These are phyloP conservation scores for Zenarchopterus dispar DNA, from an alignment of 2,797 vertebrate genomes.

Conservation along the genomic window DNA sequence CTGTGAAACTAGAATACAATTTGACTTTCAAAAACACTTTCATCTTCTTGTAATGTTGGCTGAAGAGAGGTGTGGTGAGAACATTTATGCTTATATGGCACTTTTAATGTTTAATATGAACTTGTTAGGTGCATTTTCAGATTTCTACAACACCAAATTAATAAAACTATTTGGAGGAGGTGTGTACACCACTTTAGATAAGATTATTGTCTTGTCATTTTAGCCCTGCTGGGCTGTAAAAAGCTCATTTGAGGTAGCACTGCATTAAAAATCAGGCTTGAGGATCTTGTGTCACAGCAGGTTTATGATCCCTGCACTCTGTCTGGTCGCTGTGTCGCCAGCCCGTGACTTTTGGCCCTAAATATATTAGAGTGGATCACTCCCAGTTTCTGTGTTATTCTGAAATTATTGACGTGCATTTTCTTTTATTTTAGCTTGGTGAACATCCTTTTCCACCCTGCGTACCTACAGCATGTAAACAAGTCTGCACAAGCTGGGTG, in stretches of 20 bases:
- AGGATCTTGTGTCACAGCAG: slow-evolving; percentile 62
- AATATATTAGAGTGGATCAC: slow-evolving; percentile 50
- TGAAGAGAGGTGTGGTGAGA: neutral
- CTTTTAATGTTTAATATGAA: slow-evolving; percentile 8
- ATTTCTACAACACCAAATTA: neutral
- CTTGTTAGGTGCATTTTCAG: neutral
- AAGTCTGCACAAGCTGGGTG: slow-evolving; percentile 59
- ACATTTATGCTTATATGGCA: neutral
- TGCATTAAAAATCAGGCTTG: slow-evolving; percentile 21
- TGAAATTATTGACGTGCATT: neutral
- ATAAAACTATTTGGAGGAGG: too few species aligned
- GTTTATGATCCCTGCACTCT: slow-evolving; percentile 31
- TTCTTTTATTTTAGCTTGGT: neutral
- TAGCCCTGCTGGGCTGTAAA: slow-evolving; percentile 33
- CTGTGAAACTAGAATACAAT: slow-evolving; percentile 39
- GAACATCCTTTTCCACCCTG: neutral
- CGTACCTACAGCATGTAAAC: slow-evolving; percentile 27
- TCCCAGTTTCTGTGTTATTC: neutral
- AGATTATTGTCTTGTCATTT: slow-evolving; percentile 12
- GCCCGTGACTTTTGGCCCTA: slow-evolving; percentile 60
- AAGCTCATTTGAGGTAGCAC: slow-evolving; percentile 31
- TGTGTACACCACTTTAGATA: neutral
- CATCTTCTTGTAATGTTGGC: slow-evolving; percentile 10
- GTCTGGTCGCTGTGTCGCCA: slow-evolving; percentile 66
- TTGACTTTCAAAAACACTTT: slow-evolving; percentile 29